Conservation (phyloP, 2,113 vertebrate species). For the Chionis minor region DNA sequence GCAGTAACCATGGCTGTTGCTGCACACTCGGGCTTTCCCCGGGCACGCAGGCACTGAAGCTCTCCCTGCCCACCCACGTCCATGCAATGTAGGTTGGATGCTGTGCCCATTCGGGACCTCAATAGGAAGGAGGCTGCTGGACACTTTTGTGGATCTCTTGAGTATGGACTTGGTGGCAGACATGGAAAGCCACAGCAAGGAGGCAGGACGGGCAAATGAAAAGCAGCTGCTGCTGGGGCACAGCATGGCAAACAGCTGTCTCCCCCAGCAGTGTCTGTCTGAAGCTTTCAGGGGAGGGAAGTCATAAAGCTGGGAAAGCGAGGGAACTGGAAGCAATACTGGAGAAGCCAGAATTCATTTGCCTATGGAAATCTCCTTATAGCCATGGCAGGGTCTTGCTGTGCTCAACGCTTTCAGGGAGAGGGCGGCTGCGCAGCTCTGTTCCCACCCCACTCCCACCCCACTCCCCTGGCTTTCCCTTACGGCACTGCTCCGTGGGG, state of each 20-base stretch:
- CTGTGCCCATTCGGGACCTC: background rate
- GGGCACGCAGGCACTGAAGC: background rate
- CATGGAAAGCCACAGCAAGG: background rate
- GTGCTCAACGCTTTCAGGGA: background rate
- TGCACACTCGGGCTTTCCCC: background rate
- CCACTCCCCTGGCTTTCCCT: rapidly evolving
- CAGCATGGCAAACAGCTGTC: background rate
- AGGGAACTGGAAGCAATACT: background rate
- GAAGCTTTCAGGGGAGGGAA: background rate
- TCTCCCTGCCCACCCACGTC: background rate
- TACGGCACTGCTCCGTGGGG: rapidly evolving
- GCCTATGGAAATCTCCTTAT: background rate
- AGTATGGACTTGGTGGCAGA: background rate
- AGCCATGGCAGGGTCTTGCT: background rate
- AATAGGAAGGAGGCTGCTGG: background rate
- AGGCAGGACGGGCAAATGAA: background rate
- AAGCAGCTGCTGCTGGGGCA: background rate
- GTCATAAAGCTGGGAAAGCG: background rate
- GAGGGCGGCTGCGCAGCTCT: rapidly evolving
- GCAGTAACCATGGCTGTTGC: background rate
- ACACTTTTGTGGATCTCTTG: background rate
- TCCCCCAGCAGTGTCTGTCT: background rate
- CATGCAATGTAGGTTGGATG: rapidly evolving
- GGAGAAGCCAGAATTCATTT: background rate
- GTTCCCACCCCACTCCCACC: rapidly evolving